A percentile compares a stretch with the other conserved stretches of the same genome.
These are phyloP conservation scores for Dasypus novemcinctus DNA, from an alignment of 2,113 vertebrate species.

Conservation along the genomic window DNA sequence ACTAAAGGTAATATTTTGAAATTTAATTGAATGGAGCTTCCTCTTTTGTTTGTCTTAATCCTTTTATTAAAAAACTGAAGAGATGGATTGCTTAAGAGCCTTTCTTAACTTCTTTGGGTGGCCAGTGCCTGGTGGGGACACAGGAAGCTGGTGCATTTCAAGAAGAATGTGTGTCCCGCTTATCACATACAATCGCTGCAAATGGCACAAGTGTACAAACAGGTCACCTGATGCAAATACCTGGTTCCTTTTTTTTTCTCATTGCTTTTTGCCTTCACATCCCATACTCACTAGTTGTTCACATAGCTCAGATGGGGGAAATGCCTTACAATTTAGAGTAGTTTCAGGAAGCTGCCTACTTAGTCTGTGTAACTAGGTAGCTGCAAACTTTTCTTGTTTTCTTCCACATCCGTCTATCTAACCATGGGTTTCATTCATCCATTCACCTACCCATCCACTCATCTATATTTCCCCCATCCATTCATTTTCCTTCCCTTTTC, in stretches of 20 bases:
- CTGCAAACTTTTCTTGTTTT: too few species aligned
- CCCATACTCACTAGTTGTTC: not conserved
- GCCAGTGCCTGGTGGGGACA: not conserved
- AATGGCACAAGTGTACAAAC: rapidly evolving
- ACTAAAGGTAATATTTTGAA: not conserved
- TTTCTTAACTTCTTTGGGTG: not conserved
- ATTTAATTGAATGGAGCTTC: not conserved
- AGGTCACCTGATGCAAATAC: rapidly evolving
- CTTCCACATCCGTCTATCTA: too few species aligned
- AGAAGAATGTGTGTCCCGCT: not conserved
- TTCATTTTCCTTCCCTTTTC: too few species aligned
- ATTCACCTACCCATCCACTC: too few species aligned
- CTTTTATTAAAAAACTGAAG: not conserved
- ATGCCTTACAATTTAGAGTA: too few species aligned
- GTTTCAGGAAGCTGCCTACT: not conserved
- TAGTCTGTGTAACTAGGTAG: not conserved
- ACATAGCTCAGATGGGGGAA: not conserved
- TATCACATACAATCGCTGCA: rapidly evolving
- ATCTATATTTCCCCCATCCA: too few species aligned
- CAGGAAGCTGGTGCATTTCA: not conserved
- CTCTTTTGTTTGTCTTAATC: not conserved
- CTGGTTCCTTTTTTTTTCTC: too few species aligned
- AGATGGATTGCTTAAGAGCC: not conserved
- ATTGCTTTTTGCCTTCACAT: not conserved
- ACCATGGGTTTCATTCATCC: too few species aligned